Base-by-base conservation (phyloP, 2,113 vertebrate genomes). In the Phalacrocorax pelagicus region DNA sequence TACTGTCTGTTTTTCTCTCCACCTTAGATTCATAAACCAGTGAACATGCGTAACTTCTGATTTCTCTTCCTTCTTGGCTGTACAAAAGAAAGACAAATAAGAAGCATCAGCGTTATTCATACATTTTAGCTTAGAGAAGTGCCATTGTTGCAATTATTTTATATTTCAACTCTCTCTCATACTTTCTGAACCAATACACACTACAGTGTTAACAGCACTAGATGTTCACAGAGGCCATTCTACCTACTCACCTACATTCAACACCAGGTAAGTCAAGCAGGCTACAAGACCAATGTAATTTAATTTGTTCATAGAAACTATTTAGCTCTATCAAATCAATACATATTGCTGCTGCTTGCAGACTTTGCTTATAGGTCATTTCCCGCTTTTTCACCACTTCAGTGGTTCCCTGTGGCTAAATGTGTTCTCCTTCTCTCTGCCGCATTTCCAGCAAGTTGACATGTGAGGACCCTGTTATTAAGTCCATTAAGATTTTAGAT, bases 41-140 rank as follows among this genome's bases (percentile, higher is more conserved):
- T 42, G 95, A 74, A 85, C 94, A 95, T 14, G 93, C 72, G 0
- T 95, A 96, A 65, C 86, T 88, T 93, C 81, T 85, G 72, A 97
- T 88, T 69, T 94, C 85, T 94, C 90, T 72, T 67, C 91, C 74
- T 92, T 97, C 97, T 90, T 95, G 96, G 51, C 98, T 98, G 74
- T 46, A 94, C 65, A 94, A 81, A 96, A 92, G 73, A 79, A 70
- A 97, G 87, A 95, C n/a, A 96, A 85, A 81, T 30, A 86, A 93
- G 38, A 94, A 34, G n/a, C 19, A 21, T 69, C n/a, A 72, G 46
- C 22, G 49, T 90, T 40, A 86, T 13, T 90, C 14, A 49, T 29
- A 8, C 10, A 70, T 52, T 89, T 81, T 38, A 63, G 15, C 32
- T 91, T 81, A 79, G 12, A 92, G 86, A 93, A 90, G n/a, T 27